Evolutionary conservation across 2,888 invertebrate species (phyloP).

Genomic region (Diarsia brunnea): DNA sequence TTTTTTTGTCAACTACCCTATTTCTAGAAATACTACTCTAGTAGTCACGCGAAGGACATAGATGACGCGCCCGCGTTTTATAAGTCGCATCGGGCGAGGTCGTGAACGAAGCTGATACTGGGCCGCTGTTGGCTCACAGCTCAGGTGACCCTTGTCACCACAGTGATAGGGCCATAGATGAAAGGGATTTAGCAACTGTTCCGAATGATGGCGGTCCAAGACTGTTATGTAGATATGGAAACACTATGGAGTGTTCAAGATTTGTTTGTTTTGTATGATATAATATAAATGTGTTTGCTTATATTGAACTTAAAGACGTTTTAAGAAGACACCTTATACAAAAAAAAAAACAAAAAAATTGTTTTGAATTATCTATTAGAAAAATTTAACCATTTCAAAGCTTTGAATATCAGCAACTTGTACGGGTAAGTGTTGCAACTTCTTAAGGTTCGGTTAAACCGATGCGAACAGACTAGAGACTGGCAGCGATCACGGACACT

Average conservation of each 20-base stretch:
- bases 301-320: neutral
- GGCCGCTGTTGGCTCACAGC: conserved; percentile 12
- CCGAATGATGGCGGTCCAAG: conserved; percentile 24
- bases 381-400: neutral
- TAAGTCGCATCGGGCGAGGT: neutral
- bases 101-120: conserved; percentile 2
- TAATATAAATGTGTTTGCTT: neutral
- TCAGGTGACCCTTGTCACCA: conserved; percentile 49
- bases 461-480: neutral
- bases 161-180: conserved; percentile 16
- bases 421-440: neutral
- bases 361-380: neutral
- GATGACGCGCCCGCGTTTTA: neutral
- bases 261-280: neutral
- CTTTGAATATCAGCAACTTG: neutral
- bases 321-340: neutral
- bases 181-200: conserved; percentile 27
- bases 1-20: no score
- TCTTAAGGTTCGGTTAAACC: neutral
- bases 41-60: neutral
- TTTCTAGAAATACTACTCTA: neutral
- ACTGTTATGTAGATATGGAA: neutral
- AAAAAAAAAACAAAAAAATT: neutral
- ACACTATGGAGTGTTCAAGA: neutral
- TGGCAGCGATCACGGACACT: neutral